phyloP scores from a whole-genome alignment of 2,797 vertebrate genomes.

The Takifugu rubripes region DNA sequence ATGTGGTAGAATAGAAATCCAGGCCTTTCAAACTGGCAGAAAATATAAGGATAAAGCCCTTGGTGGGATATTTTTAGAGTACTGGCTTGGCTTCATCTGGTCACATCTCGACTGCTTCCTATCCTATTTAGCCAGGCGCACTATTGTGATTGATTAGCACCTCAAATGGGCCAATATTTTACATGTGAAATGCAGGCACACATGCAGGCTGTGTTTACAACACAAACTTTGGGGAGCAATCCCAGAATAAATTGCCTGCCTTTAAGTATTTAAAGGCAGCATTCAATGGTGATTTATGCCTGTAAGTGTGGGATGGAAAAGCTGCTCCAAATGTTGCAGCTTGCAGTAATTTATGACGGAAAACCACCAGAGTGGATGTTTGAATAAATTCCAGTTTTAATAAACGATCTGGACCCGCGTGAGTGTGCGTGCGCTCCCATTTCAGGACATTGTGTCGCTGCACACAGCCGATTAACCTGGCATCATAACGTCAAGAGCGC shows the following conservation, averaged over 20 bases:
- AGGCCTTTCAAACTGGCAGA: conserved; percentile 4
- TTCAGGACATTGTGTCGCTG: no score
- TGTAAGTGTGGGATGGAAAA: conserved; percentile 61
- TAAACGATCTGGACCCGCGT: conserved; percentile 44
- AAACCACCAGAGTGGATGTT: conserved; percentile 74
- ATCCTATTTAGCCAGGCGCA: conserved; percentile 6
- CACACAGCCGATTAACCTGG: conserved; percentile 9
- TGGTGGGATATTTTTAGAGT: not conserved
- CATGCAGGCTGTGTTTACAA: conserved; percentile 39
- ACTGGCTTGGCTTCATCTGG: conserved; percentile 14
- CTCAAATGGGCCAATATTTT: conserved; percentile 47
- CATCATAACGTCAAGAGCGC: conserved; percentile 22
- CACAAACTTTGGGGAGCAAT: conserved; percentile 38
- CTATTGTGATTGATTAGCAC: not conserved
- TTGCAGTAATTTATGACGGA: conserved; percentile 71
- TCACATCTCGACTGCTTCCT: no score
- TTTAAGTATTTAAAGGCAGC: conserved; percentile 76
- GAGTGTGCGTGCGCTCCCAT: not conserved
- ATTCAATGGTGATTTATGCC: conserved; percentile 73
- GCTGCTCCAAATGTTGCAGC: conserved; percentile 71
- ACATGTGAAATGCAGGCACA: conserved; percentile 47
- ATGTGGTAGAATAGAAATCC: conserved; percentile 20
- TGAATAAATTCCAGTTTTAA: conserved; percentile 70
- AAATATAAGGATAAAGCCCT: conserved; percentile 21
- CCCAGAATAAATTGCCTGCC: conserved; percentile 80